Evolutionary conservation across 2,888 invertebrate genomes (phyloP), one percentile per base, ranked within the genome.

Genomic region (Ormyrus nitidulus): DNA sequence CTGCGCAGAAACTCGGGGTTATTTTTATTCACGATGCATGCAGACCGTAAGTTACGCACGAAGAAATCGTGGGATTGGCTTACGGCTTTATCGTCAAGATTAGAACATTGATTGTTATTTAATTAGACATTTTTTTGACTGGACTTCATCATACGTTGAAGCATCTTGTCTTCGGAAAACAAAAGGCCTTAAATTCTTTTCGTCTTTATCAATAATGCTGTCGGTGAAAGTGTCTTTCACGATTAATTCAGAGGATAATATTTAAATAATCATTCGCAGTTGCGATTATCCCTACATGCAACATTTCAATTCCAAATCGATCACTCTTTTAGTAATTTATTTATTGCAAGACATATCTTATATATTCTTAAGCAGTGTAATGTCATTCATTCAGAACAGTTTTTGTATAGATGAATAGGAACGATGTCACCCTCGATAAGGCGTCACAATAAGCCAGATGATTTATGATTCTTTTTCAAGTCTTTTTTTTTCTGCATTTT

Each of bases 51-150:
- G 10, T 5, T 34, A 51, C 51, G 10, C 8, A 62, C 10, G 64
- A 64, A n/a, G 13, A 49, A 58, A 46, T 10, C 58, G 19, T 51
- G 65, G 51, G 48, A 64, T 48, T 51, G 11, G 48, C 11, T 64
- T 58, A 10, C 5, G 19, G 34, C 3, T 34, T 34, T 34, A 34
- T 69, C 34, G 54, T 59, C 59, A 77, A 9, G 54, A 69, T 68
- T 54, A 56, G 59, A 84, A 69, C 62, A 48, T 64, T 44, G 61
- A 62, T 11, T 70, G 44, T 48, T 61, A 53, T 51, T 62, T 11
- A 49, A 58, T 70, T 61, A 54, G 53, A 74, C 65, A 74, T 65
- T 34, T 34, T n/a, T 62, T 56, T 0, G 49, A 34, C 74, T 74
- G 65, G 49, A 44, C 56, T 74, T 74, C 74, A 66, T 56, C 34